Conservation (phyloP, 2,888 invertebrate genomes). For the Dryobotodes eremita region DNA sequence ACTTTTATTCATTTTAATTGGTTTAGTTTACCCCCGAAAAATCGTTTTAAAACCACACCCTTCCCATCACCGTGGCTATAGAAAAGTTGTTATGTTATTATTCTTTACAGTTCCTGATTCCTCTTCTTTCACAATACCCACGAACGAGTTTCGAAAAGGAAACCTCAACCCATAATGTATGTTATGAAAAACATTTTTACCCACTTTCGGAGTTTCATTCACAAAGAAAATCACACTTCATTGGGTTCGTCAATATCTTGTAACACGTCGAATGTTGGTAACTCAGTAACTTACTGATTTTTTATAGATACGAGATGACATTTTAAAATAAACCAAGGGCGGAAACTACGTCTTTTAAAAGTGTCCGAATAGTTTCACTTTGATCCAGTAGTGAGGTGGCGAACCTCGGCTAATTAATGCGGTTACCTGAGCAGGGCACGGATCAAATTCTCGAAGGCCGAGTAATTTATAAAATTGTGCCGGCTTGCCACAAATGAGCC, state of each 20-base stretch:
- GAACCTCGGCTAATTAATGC: slow-evolving; percentile 58
- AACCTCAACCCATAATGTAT: slow-evolving; percentile 31
- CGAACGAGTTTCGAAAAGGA: slow-evolving; percentile 28
- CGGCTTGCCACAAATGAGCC: slow-evolving; percentile 50
- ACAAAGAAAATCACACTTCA: slow-evolving; percentile 43
- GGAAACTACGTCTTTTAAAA: slow-evolving; percentile 4
- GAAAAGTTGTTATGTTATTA: slow-evolving; percentile 27
- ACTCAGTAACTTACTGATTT: slow-evolving; percentile 5
- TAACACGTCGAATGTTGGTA: slow-evolving; percentile 16
- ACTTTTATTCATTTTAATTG: slow-evolving; percentile 54
- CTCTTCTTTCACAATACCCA: slow-evolving; percentile 16
- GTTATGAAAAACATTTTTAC: slow-evolving; percentile 34
- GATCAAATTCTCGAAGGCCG: slow-evolving; percentile 61
- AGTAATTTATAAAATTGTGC: slow-evolving; percentile 65
- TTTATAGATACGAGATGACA: neutral
- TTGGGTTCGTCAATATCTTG: slow-evolving; percentile 30
- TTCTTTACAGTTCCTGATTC: slow-evolving; percentile 11
- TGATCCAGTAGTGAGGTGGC: slow-evolving; percentile 50
- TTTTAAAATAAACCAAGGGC: slow-evolving; percentile 9
- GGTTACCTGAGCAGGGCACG: slow-evolving; percentile 55
- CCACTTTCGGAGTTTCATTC: slow-evolving; percentile 23
- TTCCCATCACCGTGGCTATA: neutral
- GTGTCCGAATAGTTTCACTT: slow-evolving; percentile 57
- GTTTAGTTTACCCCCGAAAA: slow-evolving; percentile 32
- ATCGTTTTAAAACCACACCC: slow-evolving; percentile 19